Evolutionary conservation across 2,888 invertebrate species (phyloP).

Genomic region (Leptothorax acervorum): DNA sequence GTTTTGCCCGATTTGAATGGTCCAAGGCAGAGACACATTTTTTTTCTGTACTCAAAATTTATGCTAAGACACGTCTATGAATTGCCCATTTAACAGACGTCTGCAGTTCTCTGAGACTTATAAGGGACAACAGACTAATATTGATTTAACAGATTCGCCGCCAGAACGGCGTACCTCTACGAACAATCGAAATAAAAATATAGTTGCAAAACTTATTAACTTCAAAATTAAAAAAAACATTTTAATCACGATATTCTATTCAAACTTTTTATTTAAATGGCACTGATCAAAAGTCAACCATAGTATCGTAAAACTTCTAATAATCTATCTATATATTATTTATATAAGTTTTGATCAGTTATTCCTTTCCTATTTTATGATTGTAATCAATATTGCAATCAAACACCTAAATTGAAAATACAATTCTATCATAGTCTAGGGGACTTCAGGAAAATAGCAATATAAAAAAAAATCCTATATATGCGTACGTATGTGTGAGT

Average conservation of each 20-base stretch:
- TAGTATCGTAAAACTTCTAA: neutral
- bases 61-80: constrained; percentile 4
- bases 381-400: constrained; percentile 14
- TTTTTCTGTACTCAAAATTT: constrained; percentile 4
- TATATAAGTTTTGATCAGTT: neutral
- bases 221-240: constrained; percentile 19
- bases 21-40: constrained; percentile 90
- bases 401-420: constrained; percentile 9
- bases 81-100: neutral
- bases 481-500: neutral
- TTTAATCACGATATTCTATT: constrained; percentile 50
- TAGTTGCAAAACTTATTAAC: constrained; percentile 23
- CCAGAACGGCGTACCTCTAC: constrained; percentile 20
- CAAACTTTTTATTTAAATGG: constrained; percentile 37
- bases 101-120: neutral
- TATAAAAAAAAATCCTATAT: neutral
- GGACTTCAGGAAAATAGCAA: constrained; percentile 1
- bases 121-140: constrained; percentile 3
- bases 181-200: neutral
- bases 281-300: neutral
- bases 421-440: constrained; percentile 9
- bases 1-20: constrained; percentile 94
- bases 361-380: neutral
- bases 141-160: constrained; percentile 66
- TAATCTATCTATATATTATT: neutral